Evolutionary conservation across 2,797 vertebrate species (phyloP), one percentile per base, ranked within the genome.

Genomic region (Eptatretus atami): DNA sequence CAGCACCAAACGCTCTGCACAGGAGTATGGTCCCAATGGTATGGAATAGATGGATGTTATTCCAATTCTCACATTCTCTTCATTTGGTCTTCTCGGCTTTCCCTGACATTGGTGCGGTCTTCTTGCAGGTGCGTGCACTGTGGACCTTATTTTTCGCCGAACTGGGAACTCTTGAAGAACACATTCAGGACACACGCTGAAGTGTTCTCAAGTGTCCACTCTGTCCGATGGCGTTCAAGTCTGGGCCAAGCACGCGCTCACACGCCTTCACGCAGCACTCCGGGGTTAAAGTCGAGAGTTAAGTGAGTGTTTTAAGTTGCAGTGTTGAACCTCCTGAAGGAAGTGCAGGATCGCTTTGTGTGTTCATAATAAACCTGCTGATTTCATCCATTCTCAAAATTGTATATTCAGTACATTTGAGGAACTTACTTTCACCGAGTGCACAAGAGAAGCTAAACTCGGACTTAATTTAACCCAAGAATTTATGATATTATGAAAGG

Each of bases 151-250:
- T 96, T 65, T 94, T 90, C 68, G 78, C 84, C 63, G 88, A 98
- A 14, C 77, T 81, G 70, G 73, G 81, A 63, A 80, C 82, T 6
- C 78, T n/a, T 98, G 65, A 98, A 95, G 77, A 82, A 67, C 90
- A 96, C 65, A 84, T 93, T 69, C 90, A 95, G 73, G 75, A 79
- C 80, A 68, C 90, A 96, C 76, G 94, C 88, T 77, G 90, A 98
- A 78, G 75, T 84, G 75, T 95, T 98, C 79, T 94, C 75, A 98
- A 98, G 78, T 98, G 92, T 74, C 77, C 88, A 44, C 82, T 92
- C 70, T 98, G 92, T 71, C 92, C 92, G 63, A 94, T 98, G 90
- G 92, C 90, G 61, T 98, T 98, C 74, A 98, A 98, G 72, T 86
- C 90, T 52, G 83, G 82, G 55, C 82, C 84, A 19, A 84, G 84